A percentile compares a stretch with the other conserved stretches of the same genome.
Evolutionary conservation across 1,140 invertebrate species (phyloP).

Genomic region (Hylaeus anthracinus): DNA sequence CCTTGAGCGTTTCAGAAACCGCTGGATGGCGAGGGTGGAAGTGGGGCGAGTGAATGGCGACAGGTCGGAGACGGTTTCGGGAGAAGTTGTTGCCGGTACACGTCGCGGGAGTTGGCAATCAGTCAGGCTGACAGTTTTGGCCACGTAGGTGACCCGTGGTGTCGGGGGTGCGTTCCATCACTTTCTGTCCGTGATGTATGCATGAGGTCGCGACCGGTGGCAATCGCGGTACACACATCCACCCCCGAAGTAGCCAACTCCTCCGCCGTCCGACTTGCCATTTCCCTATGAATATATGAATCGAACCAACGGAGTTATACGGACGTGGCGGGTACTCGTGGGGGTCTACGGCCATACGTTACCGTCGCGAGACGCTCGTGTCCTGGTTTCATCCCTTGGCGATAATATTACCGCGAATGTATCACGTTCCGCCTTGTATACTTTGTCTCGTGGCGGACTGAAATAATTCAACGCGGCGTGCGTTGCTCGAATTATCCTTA

Average conservation of each 20-base stretch:
- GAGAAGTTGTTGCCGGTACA: conserved; percentile 48
- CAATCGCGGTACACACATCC: conserved; percentile 70
- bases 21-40: background rate
- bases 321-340: conserved; percentile 40
- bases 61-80: conserved; percentile 29
- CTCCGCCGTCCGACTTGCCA: conserved; percentile 44
- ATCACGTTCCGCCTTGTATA: conserved; percentile 32
- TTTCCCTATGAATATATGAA: conserved; percentile 79
- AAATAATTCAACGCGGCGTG: background rate
- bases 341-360: conserved; percentile 62
- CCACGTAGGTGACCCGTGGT: conserved; percentile 66
- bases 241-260: conserved; percentile 46
- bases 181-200: conserved; percentile 76
- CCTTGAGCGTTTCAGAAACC: conserved; percentile 42
- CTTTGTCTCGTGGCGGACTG: conserved; percentile 4
- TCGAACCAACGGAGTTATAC: conserved; percentile 68
- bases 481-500: background rate
- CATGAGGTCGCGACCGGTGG: conserved; percentile 74
- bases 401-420: conserved; percentile 58
- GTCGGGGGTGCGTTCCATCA: conserved; percentile 72
- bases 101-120: conserved; percentile 76
- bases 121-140: conserved; percentile 71
- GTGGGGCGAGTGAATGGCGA: background rate
- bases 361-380: conserved; percentile 62
- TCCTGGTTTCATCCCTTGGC: conserved; percentile 59